Base-by-base conservation (phyloP, 2,888 invertebrate species). In the Mesopsocus fuscifrons region DNA sequence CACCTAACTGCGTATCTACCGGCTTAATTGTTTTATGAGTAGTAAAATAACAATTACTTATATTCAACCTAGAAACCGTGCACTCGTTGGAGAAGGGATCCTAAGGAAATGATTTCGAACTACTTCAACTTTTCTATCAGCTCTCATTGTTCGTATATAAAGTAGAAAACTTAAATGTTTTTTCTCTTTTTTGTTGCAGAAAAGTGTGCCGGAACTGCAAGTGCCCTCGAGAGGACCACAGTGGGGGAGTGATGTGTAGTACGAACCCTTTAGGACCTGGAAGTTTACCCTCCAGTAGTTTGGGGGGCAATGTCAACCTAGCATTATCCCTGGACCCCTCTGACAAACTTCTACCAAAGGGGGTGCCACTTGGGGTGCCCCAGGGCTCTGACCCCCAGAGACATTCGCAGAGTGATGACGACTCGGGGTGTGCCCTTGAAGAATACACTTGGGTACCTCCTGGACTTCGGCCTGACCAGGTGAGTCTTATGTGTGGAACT, bases 391-490 rank as follows among this genome's bases (percentile, higher is more conserved):
- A 82, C 56, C 79, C 81, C 44, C 84, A 84, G 56, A 63, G 85
- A 47, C 83, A 85, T 56, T 85, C 88, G 41, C 89, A 91, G 60
- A 89, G 88, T 48, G 97, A 97, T 60, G 94, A 95, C 59, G 97
- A 97, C 64, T 89, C 89, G 43, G 95, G 97, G 8, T 97, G 95
- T 60, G 94, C 94, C 17, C 65, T 97, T 49, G 95, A 97, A 60
- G 95, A 97, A 62, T 95, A 94, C 62, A 91, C 92, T 2, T 97
- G 95, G 95, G 88, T 95, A 48, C 97, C 97, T 31, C 88, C 89
- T 2, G 94, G 94, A 48, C 67, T 95, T 13, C 74, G 92, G 59
- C 92, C 95, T 1, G 94, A 95, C 65, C 92, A 94, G 78, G 95
- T 95, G 61, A 64, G 65, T 53, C 40, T 11, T 41, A n/a, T n/a